These are phyloP conservation scores for Lasioglossum calceatum DNA, from an alignment of 2,888 invertebrate species.

Conservation along the genomic window DNA sequence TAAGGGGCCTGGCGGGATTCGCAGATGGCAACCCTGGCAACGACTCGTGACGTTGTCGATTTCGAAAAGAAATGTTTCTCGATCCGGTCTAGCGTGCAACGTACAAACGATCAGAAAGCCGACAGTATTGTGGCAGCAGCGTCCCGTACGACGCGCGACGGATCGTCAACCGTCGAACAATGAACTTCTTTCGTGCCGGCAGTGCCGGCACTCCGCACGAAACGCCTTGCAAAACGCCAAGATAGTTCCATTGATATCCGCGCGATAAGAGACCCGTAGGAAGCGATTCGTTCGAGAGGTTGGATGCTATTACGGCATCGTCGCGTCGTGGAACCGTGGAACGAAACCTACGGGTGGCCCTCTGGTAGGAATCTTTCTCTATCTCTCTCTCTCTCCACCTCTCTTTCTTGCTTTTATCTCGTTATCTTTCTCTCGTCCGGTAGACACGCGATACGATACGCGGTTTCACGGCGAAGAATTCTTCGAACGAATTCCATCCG, in stretches of 20 bases:
- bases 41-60: too few species aligned
- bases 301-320: slow-evolving; percentile 39
- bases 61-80: too few species aligned
- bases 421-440: neutral
- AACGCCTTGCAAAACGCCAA: slow-evolving; percentile 64
- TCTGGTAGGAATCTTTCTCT: neutral
- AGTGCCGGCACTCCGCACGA: slow-evolving; percentile 35
- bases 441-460: slow-evolving; percentile 1
- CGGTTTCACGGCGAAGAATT: neutral
- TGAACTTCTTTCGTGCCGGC: slow-evolving; percentile 62
- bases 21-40: too few species aligned
- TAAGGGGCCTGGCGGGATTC: too few species aligned
- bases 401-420: neutral
- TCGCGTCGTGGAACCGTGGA: neutral
- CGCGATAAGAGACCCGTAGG: slow-evolving; percentile 45
- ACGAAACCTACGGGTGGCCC: slow-evolving; percentile 2
- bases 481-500: neutral
- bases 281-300: slow-evolving; percentile 38
- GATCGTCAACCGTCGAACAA: slow-evolving; percentile 56
- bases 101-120: slow-evolving; percentile 34
- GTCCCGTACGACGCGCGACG: slow-evolving; percentile 22
- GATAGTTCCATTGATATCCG: slow-evolving; percentile 68
- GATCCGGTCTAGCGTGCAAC: neutral
- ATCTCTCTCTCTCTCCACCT: neutral
- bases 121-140: slow-evolving; percentile 18